phyloP scores from a whole-genome alignment of 1,140 invertebrate species.

The Condylostylus longicornis region DNA sequence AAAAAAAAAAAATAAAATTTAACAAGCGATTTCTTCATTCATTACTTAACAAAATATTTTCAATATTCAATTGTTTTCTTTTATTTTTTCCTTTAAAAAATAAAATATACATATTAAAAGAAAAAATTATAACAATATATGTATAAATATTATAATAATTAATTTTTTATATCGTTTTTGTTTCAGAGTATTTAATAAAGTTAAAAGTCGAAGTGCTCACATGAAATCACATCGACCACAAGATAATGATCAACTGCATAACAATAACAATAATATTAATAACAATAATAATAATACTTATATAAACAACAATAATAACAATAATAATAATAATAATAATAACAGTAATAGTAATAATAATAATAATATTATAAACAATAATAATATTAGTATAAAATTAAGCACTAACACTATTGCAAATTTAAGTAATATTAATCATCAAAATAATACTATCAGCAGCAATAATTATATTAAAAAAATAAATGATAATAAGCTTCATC shows the following conservation, averaged over 20 bases:
- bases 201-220: slow-evolving; percentile 93
- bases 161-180: slow-evolving; percentile 13
- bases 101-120: slow-evolving; percentile 15
- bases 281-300: slow-evolving; percentile 8
- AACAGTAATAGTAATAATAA: slow-evolving; percentile 1
- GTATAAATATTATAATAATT: slow-evolving; percentile 14
- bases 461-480: no score
- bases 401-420: no score
- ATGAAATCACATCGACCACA: slow-evolving; percentile 91
- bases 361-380: slow-evolving; percentile 7
- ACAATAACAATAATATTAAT: slow-evolving; percentile 7
- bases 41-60: slow-evolving; percentile 5
- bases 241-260: slow-evolving; percentile 38
- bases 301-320: slow-evolving; percentile 4
- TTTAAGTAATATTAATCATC: no score
- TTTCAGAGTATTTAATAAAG: slow-evolving; percentile 89
- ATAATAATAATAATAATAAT: slow-evolving; percentile 1
- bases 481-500: no score
- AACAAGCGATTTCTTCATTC: slow-evolving; percentile 15
- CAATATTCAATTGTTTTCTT: slow-evolving; percentile 7
- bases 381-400: background rate
- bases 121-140: slow-evolving; percentile 29
- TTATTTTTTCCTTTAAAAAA: slow-evolving; percentile 7
- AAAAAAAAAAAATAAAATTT: slow-evolving; percentile 22
- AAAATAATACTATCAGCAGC: no score